Evolutionary conservation across 2,797 vertebrate species (phyloP).

Genomic region (Gambusia yucatana): DNA sequence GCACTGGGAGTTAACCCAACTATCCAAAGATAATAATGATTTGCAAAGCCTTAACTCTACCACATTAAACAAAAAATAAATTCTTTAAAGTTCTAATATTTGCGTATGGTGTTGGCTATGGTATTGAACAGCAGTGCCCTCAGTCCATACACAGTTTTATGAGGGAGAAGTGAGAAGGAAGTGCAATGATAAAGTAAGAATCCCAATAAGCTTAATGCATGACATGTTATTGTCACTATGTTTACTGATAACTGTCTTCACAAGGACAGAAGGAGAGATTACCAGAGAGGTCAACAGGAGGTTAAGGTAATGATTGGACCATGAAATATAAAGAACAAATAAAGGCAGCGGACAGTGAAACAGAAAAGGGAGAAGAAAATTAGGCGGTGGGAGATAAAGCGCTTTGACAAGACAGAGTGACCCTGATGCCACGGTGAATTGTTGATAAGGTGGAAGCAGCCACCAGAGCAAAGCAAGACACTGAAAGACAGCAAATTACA

Average conservation of each 20-base stretch:
- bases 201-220: not conserved
- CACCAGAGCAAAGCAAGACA: constrained; percentile 39
- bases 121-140: not conserved
- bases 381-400: constrained; percentile 52
- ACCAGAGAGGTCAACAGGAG: not conserved
- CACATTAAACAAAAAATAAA: not conserved
- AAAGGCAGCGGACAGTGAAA: constrained; percentile 25
- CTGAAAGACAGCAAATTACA: constrained; percentile 34
- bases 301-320: constrained; percentile 11
- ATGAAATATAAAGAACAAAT: constrained; percentile 18
- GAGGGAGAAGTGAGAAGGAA: not conserved
- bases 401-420: constrained; percentile 62
- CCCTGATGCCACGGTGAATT: constrained; percentile 59
- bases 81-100: not conserved
- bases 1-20: not conserved
- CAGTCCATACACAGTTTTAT: not conserved
- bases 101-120: not conserved
- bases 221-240: not conserved
- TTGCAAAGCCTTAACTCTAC: not conserved
- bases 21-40: not conserved
- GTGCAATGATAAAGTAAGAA: not conserved
- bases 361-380: constrained; percentile 32
- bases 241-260: constrained; percentile 1
- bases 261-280: constrained; percentile 25
- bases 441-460: constrained; percentile 45